These are phyloP conservation scores for Agrochola lota DNA, from an alignment of 2,888 invertebrate genomes.

Conservation along the genomic window DNA sequence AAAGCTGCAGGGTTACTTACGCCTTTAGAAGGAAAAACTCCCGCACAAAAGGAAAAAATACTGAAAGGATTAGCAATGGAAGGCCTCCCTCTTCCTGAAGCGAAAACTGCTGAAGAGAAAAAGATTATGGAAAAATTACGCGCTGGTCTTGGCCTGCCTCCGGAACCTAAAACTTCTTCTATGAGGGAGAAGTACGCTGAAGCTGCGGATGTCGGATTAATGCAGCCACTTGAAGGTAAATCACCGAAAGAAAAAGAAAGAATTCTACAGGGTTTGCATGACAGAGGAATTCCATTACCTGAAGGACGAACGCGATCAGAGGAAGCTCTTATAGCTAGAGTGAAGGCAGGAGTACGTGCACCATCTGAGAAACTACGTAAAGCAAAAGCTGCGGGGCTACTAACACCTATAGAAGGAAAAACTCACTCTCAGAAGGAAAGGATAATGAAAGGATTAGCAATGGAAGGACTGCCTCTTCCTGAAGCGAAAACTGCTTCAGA, in stretches of 20 bases:
- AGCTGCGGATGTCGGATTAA: not conserved
- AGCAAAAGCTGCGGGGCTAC: constrained; percentile 2
- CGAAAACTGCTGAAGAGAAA: constrained; percentile 24
- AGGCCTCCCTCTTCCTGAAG: constrained; percentile 5
- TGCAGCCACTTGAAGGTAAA: constrained; percentile 19
- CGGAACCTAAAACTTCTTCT: not conserved
- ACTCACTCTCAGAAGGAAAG: not conserved
- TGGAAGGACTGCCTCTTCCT: constrained; percentile 15
- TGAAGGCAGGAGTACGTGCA: not conserved
- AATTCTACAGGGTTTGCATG: not conserved
- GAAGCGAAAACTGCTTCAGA: not conserved
- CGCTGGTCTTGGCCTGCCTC: not conserved
- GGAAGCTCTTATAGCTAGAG: not conserved
- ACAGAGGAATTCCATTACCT: not conserved
- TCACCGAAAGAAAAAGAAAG: constrained; percentile 4
- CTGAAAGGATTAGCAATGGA: not conserved
- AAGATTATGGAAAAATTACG: not conserved
- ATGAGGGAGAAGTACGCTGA: not conserved
- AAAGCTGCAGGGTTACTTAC: not conserved
- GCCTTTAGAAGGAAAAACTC: constrained; percentile 3
- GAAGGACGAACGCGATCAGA: not conserved
- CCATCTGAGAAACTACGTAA: not conserved
- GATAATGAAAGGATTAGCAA: constrained; percentile 20
- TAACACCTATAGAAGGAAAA: constrained; percentile 9
- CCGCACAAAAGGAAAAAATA: not conserved